These are phyloP conservation scores for Rhea americana DNA, from an alignment of 2,113 vertebrate species.

Conservation along the genomic window DNA sequence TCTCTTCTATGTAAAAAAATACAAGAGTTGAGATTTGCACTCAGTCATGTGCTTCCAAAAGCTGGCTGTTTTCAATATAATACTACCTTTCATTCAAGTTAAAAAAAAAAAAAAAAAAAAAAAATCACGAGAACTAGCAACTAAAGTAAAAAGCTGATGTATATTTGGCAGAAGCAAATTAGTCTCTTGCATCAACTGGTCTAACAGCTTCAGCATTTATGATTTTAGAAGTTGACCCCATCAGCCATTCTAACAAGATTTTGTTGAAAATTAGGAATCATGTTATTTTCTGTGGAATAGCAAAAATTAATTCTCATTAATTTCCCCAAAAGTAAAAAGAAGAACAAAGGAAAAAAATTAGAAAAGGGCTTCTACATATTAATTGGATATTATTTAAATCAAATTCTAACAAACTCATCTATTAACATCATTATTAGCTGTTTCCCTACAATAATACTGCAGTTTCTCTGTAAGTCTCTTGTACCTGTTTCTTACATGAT, in stretches of 20 bases:
- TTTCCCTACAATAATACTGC: not conserved
- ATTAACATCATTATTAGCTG: not conserved
- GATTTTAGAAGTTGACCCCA: not conserved
- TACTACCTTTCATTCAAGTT: not conserved
- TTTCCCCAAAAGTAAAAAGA: not conserved
- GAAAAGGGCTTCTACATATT: not conserved
- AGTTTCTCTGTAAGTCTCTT: not conserved
- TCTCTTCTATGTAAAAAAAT: not conserved
- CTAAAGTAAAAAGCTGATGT: not conserved
- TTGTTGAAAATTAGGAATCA: not conserved
- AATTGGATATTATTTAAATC: not conserved
- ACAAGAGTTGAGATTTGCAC: not conserved
- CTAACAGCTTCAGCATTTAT: fast-evolving
- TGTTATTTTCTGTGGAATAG: not conserved
- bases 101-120: not conserved
- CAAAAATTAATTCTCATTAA: not conserved
- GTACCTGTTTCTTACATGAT: not conserved
- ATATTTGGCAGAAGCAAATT: not conserved
- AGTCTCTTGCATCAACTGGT: not conserved
- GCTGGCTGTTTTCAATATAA: not conserved
- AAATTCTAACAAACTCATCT: not conserved
- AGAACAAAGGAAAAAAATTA: not conserved
- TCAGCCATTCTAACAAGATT: not conserved
- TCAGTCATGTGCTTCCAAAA: not conserved
- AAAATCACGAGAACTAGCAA: not conserved